phyloP scores from a whole-genome alignment of 2,113 vertebrate species.

The Eulemur rufifrons region DNA sequence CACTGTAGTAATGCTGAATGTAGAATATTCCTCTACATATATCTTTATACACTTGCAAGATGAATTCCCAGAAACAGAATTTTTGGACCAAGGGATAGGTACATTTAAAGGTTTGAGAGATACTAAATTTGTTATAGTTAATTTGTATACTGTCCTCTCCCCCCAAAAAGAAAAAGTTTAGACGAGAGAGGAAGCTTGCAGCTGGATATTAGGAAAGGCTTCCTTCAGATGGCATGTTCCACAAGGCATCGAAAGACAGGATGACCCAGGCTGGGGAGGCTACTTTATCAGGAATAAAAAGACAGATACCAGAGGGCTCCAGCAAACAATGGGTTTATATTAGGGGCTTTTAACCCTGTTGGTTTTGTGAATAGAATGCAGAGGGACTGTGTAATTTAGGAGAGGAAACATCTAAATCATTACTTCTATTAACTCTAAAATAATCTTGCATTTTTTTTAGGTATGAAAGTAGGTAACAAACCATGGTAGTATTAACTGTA shows the following conservation, averaged over 20 bases:
- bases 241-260: neutral
- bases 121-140: neutral
- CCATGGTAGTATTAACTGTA: neutral
- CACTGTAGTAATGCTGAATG: neutral
- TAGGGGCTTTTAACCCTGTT: neutral
- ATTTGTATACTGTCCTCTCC: neutral
- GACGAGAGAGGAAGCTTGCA: neutral
- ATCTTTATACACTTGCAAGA: neutral
- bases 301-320: neutral
- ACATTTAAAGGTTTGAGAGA: neutral
- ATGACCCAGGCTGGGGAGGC: neutral
- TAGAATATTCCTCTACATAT: neutral
- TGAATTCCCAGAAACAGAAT: slow-evolving; percentile 31
- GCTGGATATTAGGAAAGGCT: neutral
- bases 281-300: neutral
- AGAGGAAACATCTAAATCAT: neutral
- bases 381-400: neutral
- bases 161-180: neutral
- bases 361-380: neutral
- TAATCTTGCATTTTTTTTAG: neutral
- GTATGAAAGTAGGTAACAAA: neutral
- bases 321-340: neutral
- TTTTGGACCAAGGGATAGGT: neutral
- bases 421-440: slow-evolving; percentile 24
- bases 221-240: neutral